Percentiles rank a stretch among this genome's conserved stretches.
Evolutionary conservation across 1,140 invertebrate species (phyloP).

Genomic region (Lepidotrigona ventralis): DNA sequence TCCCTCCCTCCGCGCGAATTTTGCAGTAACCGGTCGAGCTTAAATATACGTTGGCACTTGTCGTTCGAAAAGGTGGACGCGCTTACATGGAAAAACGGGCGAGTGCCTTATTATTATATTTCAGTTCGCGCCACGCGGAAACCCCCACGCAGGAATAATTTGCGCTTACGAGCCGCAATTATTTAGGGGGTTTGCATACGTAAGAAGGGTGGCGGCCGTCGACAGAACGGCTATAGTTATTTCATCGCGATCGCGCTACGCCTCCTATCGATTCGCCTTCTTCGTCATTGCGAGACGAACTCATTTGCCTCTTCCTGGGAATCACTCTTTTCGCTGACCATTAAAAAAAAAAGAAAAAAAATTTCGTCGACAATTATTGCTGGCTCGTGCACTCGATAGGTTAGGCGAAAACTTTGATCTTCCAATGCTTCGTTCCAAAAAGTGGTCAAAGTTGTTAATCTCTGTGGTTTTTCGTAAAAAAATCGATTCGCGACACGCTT

Average conservation of each 20-base stretch:
- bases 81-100: slow-evolving; percentile 51
- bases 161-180: slow-evolving; percentile 75
- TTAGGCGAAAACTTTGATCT: too few relatives aligned
- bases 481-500: too few relatives aligned
- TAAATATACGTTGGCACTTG: slow-evolving; percentile 50
- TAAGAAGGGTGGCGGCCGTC: slow-evolving; percentile 67
- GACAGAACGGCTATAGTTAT: slow-evolving; percentile 23
- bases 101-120: slow-evolving; percentile 72
- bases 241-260: slow-evolving; percentile 19
- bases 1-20: background rate
- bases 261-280: slow-evolving; percentile 58
- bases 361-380: background rate
- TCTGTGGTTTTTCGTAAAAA: too few relatives aligned
- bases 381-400: too few relatives aligned
- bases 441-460: too few relatives aligned
- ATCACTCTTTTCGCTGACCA: slow-evolving; percentile 45
- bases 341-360: slow-evolving; percentile 10
- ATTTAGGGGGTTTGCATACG: slow-evolving; percentile 75
- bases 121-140: slow-evolving; percentile 72
- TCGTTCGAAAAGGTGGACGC: slow-evolving; percentile 26
- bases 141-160: slow-evolving; percentile 71
- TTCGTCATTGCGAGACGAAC: slow-evolving; percentile 34
- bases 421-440: too few relatives aligned
- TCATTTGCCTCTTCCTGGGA: slow-evolving; percentile 44
- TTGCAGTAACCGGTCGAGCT: slow-evolving; percentile 26